Evolutionary conservation across 2,113 vertebrate genomes (phyloP).

Genomic region (Perca fluviatilis): DNA sequence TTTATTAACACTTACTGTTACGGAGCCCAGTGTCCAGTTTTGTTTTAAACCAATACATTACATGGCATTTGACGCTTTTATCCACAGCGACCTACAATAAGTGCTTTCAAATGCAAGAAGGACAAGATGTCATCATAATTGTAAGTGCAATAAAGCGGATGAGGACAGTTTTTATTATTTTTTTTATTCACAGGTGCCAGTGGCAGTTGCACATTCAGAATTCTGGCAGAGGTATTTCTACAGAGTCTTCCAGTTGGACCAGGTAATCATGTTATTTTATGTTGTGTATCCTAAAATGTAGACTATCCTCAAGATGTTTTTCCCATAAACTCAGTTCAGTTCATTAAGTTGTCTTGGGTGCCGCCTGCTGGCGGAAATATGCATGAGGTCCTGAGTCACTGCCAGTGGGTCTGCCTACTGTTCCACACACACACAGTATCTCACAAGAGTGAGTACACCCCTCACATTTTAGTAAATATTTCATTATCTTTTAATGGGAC

Average conservation of each 20-base stretch:
- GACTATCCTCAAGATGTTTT: background rate
- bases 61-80: background rate
- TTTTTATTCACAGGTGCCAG: conserved; percentile 88
- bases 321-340: background rate
- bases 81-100: background rate
- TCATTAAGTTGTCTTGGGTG: conserved; percentile 4
- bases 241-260: conserved; percentile 94
- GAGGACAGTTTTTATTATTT: background rate
- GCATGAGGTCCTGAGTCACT: background rate
- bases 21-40: background rate
- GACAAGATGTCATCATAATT: background rate
- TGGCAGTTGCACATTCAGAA: conserved; percentile 93
- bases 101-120: background rate
- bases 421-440: too few relatives aligned
- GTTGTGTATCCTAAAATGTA: background rate
- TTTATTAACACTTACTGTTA: background rate
- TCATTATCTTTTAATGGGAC: too few relatives aligned
- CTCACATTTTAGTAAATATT: too few relatives aligned
- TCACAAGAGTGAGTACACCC: too few relatives aligned
- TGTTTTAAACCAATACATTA: background rate
- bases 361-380: conserved; percentile 65
- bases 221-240: conserved; percentile 99
- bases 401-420: background rate
- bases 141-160: background rate
- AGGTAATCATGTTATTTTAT: conserved; percentile 82